Evolutionary conservation across 2,113 vertebrate species (phyloP), one percentile per base, ranked within the genome.

Genomic region (Trachemys scripta): DNA sequence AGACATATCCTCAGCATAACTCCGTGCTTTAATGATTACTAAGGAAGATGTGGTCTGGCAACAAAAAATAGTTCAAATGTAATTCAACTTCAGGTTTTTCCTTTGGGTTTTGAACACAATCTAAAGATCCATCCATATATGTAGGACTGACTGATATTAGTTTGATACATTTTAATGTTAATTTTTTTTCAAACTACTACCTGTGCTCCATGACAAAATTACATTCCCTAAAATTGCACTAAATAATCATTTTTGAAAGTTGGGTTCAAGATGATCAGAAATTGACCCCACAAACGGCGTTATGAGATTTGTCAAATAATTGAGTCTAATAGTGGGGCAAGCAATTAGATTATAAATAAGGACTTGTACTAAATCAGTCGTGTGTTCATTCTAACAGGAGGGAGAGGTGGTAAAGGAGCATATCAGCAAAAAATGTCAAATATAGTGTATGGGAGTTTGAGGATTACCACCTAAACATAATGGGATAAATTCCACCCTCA

Each of bases 1-100:
- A 3, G 38, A 16, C 4, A 0, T 8, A 19, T 38, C 35, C 79
- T 49, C 31, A 51, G 0, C 4, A 5, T 6, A 45, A 1, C 0
- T 8, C 51, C 53, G 47, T 94, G 81, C 1, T 85, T 45, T 82
- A 3, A 5, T 76, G 1, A 0, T 0, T 5, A 0, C 8, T 45
- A 88, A 65, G 45, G 69, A 25, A 59, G 50, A 20, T 42, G 11
- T 50, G 5, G 35, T 56, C 25, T 31, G 80, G 38, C 5, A 11
- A 35, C 13, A n/a, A 76, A 76, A 76, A 78, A 47, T 47, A 47
- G 24, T 54, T 31, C 56, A 8, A 86, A 50, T 65, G 50, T 69
- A 45, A 19, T 6, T 93, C 16, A 14, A 11, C 57, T 62, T 2
- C 42, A 86, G 82, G 7, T 13, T 0, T 72, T 89, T 4, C 0